Evolutionary conservation across 2,113 vertebrate species (phyloP).

Genomic region (Muntiacus reevesi): DNA sequence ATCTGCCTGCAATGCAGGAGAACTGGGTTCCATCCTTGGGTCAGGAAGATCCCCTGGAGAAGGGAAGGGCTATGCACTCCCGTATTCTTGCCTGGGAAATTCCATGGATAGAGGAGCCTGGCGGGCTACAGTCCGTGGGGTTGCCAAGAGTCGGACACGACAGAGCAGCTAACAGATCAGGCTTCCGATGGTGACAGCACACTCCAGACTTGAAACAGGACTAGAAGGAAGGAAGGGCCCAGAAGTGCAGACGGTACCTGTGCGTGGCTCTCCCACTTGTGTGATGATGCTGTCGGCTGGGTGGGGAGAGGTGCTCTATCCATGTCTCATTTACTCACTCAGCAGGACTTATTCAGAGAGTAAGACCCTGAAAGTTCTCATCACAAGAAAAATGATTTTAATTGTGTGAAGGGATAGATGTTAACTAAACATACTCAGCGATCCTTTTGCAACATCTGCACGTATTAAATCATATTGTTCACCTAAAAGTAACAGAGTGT

Average conservation of each 20-base stretch:
- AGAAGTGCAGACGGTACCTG: not conserved
- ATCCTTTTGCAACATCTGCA: not conserved
- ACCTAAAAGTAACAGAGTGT: too few relatives aligned
- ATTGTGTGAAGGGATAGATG: not conserved
- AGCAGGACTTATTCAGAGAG: not conserved
- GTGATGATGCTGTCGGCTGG: rapidly evolving
- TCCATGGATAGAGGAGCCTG: not conserved
- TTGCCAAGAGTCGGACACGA: not conserved
- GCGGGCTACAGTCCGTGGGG: not conserved
- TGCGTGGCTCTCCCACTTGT: rapidly evolving
- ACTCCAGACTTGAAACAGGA: not conserved
- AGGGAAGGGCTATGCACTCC: not conserved
- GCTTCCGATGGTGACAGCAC: not conserved
- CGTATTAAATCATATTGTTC: not conserved
- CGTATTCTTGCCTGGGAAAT: not conserved
- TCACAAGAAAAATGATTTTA: not conserved
- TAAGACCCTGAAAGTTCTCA: not conserved
- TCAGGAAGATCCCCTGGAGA: not conserved
- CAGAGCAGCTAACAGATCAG: not conserved
- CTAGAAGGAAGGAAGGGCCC: not conserved
- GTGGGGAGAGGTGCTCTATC: rapidly evolving
- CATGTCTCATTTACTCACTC: not conserved
- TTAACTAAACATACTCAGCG: not conserved
- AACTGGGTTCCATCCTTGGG: not conserved
- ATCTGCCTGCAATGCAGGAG: not conserved